Base-by-base conservation (phyloP, 2,113 vertebrate genomes). In the Propithecus coquereli region DNA sequence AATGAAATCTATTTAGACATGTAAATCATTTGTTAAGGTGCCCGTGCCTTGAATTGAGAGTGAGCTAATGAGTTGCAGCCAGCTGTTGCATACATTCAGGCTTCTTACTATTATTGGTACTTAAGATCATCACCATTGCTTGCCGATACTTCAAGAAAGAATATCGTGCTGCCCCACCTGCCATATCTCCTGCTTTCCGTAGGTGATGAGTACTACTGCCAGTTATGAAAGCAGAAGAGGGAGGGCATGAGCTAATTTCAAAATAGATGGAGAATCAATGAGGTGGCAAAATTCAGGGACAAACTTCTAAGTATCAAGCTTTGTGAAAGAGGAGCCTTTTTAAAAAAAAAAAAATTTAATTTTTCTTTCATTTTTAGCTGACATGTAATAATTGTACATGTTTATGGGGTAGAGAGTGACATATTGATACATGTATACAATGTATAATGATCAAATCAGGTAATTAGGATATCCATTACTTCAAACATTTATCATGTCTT, bases 241-340 rank as follows among this genome's bases (percentile, higher is more conserved):
- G 83, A 43, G 20, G 73, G 47, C 8, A 12, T 73, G 40, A 77
- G 17, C 17, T 43, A 27, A 77, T 97, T 11, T 87, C 79, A 90
- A 76, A 73, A 25, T 2, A 92, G 37, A 43, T 83, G 63, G 63
- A 65, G 25, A 32, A 16, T 40, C 74, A 20, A 0, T 74, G 25
- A 87, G 13, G 43, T 61, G 37, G n/a, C 52, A 23, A 77, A 63
- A 77, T 95, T 94, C 65, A 68, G 57, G 45, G 65, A 70, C 27
- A 17, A 86, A 66, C 13, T 86, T 95, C 7, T 61, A 80, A 96
- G 87, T 90, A 34, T 74, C 43, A n/a, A 47, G 70, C 16, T 59
- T 54, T 61, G 8, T 81, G 32, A n/a, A 93, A 90, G 83, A 81
- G 68, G 59, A 89, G 14, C 37, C 45, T 57, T 86, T 79, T 22